These are phyloP conservation scores for Epirrita christyi DNA, from an alignment of 2,888 invertebrate genomes.

Conservation along the genomic window DNA sequence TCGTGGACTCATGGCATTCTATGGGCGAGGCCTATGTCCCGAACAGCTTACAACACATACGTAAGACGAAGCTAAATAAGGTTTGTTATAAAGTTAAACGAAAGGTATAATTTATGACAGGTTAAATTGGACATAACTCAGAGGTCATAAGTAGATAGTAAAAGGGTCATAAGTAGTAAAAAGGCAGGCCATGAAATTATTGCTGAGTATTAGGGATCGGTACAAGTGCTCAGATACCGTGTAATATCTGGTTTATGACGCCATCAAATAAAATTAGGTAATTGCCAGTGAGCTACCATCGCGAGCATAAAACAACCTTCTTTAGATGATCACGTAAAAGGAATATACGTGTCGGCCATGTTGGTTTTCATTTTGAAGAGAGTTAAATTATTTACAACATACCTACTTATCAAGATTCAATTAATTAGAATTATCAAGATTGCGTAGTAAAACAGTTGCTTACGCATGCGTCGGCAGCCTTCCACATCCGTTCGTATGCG, in stretches of 20 bases:
- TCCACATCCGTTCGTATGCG: too few species aligned
- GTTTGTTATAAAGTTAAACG: slow-evolving; percentile 24
- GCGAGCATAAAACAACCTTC: slow-evolving; percentile 21
- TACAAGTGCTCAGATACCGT: slow-evolving; percentile 38
- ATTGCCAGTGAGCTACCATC: slow-evolving; percentile 31
- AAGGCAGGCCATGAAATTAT: slow-evolving; percentile 37
- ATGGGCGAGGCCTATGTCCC: too few species aligned
- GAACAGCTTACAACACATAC: too few species aligned
- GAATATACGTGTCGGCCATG: background rate
- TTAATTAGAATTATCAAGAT: too few species aligned
- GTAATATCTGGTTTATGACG: slow-evolving; percentile 40
- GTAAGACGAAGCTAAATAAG: too few species aligned
- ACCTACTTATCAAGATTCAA: too few species aligned
- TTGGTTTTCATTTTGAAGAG: too few species aligned
- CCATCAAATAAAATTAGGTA: slow-evolving; percentile 38
- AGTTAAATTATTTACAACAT: too few species aligned
- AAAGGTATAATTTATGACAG: slow-evolving; percentile 29
- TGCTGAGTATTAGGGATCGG: slow-evolving; percentile 41
- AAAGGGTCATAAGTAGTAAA: slow-evolving; percentile 38
- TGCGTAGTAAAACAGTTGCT: too few species aligned
- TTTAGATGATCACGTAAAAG: slow-evolving; percentile 9
- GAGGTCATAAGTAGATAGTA: slow-evolving; percentile 31
- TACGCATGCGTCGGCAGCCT: too few species aligned
- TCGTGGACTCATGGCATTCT: too few species aligned
- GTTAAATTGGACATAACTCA: slow-evolving; percentile 32